A percentile compares a stretch with the other conserved stretches of the same genome.
phyloP scores from a whole-genome alignment of 2,888 invertebrate species.

The Fragum sueziense region DNA sequence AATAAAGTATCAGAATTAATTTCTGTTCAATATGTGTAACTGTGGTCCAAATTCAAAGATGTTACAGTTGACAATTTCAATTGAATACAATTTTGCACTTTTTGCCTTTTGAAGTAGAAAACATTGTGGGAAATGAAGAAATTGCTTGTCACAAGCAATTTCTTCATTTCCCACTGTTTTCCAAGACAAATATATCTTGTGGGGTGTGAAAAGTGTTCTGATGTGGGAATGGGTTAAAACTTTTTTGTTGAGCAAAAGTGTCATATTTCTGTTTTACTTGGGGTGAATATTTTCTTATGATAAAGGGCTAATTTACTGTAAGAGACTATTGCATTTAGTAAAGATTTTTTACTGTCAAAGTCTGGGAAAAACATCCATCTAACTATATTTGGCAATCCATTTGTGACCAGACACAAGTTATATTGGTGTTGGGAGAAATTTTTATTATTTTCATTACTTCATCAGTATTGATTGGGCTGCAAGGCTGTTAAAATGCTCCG shows the following conservation, averaged over 20 bases:
- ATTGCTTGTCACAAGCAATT: neutral
- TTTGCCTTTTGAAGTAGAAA: neutral
- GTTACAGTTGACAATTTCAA: neutral
- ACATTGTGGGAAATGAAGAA: slow-evolving; percentile 1
- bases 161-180: too few relatives aligned
- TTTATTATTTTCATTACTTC: slow-evolving; percentile 5
- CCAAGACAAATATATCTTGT: too few relatives aligned
- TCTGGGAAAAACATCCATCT: neutral
- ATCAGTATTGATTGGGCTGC: neutral
- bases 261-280: neutral
- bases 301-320: neutral
- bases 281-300: too few relatives aligned
- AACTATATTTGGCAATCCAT: slow-evolving; percentile 13
- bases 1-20: too few relatives aligned
- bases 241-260: neutral
- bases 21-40: too few relatives aligned
- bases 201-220: too few relatives aligned
- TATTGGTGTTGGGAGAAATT: neutral
- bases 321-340: neutral
- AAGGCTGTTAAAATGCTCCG: too few relatives aligned
- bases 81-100: too few relatives aligned
- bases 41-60: neutral
- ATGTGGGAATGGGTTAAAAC: neutral
- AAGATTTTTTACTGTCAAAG: neutral
- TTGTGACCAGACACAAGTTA: slow-evolving; percentile 2